Conservation (phyloP, 1,140 invertebrate genomes). For the Elysia chlorotica region DNA sequence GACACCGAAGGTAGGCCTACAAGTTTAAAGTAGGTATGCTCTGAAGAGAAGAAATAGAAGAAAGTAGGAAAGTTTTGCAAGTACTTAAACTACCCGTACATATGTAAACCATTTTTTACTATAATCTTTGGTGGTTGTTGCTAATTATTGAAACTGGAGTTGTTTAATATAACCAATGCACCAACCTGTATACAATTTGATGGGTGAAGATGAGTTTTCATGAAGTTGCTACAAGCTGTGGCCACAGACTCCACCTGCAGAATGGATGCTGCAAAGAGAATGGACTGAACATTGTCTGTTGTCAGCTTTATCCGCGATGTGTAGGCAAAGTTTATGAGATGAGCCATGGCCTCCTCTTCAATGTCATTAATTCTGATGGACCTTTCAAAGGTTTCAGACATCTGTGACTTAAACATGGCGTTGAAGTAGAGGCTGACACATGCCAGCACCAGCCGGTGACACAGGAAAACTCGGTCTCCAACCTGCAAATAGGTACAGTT, state of each 20-base stretch:
- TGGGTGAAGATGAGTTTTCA: conserved; percentile 57
- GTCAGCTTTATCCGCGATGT: conserved; percentile 52
- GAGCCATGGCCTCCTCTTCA: conserved; percentile 53
- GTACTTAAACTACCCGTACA: no score
- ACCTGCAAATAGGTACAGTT: conserved; percentile 21
- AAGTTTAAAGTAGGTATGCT: no score
- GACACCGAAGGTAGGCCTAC: no score
- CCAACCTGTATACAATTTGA: conserved; percentile 58
- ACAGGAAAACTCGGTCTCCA: conserved; percentile 48
- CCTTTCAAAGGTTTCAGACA: conserved; percentile 52
- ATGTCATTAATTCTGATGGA: conserved; percentile 56
- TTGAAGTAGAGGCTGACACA: conserved; percentile 57
- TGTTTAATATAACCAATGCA: no score
- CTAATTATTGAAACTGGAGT: no score
- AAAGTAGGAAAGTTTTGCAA: no score
- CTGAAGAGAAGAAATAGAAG: no score
- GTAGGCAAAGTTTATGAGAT: conserved; percentile 59
- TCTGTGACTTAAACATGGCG: conserved; percentile 58
- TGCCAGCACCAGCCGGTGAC: conserved; percentile 56
- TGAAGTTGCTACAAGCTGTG: conserved; percentile 57
- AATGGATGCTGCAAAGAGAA: conserved; percentile 59
- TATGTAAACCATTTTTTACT: no score
- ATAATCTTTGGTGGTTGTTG: no score
- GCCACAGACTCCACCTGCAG: conserved; percentile 59
- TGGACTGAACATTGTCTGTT: conserved; percentile 56